Evolutionary conservation across 2,113 vertebrate genomes (phyloP).

Genomic region (Xiphophorus maculatus): DNA sequence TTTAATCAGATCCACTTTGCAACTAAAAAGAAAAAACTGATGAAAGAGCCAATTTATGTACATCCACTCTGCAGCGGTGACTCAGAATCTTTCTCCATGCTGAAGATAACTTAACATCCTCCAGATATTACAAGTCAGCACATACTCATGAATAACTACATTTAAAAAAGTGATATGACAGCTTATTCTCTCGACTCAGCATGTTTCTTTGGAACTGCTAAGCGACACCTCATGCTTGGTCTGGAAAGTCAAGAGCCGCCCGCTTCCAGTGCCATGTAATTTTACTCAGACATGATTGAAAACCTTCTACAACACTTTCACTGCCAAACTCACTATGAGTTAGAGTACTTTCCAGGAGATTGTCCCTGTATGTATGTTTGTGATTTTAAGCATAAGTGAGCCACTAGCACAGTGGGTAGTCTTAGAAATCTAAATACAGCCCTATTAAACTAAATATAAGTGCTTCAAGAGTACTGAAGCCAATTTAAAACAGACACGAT

Average conservation of each 20-base stretch:
- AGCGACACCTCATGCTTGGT: neutral
- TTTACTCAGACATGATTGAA: conserved; percentile 54
- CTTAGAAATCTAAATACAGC: neutral
- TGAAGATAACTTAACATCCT: neutral
- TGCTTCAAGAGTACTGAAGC: neutral
- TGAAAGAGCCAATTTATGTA: neutral
- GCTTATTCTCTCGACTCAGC: conserved; percentile 40
- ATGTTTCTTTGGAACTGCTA: conserved; percentile 54
- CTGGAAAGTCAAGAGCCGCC: neutral
- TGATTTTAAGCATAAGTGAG: conserved; percentile 48
- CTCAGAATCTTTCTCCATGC: conserved; percentile 3
- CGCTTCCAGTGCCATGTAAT: conserved; percentile 22
- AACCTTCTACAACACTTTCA: neutral
- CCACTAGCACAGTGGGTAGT: conserved; percentile 6
- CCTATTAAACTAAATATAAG: conserved; percentile 26
- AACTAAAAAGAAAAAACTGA: too few relatives aligned
- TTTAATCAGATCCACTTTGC: neutral
- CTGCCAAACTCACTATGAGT: conserved; percentile 11
- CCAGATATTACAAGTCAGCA: conserved; percentile 4
- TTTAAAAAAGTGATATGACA: conserved; percentile 48
- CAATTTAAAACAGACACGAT: neutral
- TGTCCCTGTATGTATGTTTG: conserved; percentile 9
- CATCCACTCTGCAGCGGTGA: neutral
- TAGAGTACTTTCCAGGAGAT: conserved; percentile 44
- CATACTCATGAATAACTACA: conserved; percentile 12